These are phyloP conservation scores for Butorides virescens DNA, from an alignment of 2,113 vertebrate species.

Conservation along the genomic window DNA sequence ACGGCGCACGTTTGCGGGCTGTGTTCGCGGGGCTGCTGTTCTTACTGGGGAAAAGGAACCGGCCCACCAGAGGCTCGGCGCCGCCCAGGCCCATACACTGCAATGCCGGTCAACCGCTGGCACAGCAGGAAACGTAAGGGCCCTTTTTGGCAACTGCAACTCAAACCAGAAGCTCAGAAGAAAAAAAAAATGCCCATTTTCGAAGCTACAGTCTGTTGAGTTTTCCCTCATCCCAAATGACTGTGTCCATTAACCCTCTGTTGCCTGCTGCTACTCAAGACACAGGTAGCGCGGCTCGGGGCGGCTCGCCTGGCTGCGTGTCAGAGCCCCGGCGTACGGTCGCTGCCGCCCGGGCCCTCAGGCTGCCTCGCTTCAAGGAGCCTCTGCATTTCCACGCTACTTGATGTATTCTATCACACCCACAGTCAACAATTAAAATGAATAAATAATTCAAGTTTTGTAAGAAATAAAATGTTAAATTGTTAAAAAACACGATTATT, in stretches of 20 bases:
- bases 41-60: not conserved
- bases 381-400: slow-evolving; percentile 22
- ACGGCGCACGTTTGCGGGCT: rapidly evolving
- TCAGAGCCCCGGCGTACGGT: not conserved
- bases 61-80: not conserved
- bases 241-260: not conserved
- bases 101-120: not conserved
- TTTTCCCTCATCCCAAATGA: rapidly evolving
- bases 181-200: too few species aligned
- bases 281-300: not conserved
- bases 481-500: slow-evolving; percentile 47
- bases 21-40: not conserved
- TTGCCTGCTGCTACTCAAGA: not conserved
- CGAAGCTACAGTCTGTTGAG: not conserved
- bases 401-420: slow-evolving; percentile 16
- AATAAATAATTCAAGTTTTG: slow-evolving; percentile 63
- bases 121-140: not conserved
- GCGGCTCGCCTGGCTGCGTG: not conserved
- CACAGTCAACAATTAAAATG: slow-evolving; percentile 41
- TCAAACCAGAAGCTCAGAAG: not conserved
- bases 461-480: slow-evolving; percentile 39
- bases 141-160: not conserved
- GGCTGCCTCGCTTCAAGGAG: not conserved
- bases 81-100: rapidly evolving
- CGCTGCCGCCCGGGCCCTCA: not conserved